These are phyloP conservation scores for Chirona hameri DNA, from an alignment of 2,888 invertebrate genomes.

Conservation along the genomic window DNA sequence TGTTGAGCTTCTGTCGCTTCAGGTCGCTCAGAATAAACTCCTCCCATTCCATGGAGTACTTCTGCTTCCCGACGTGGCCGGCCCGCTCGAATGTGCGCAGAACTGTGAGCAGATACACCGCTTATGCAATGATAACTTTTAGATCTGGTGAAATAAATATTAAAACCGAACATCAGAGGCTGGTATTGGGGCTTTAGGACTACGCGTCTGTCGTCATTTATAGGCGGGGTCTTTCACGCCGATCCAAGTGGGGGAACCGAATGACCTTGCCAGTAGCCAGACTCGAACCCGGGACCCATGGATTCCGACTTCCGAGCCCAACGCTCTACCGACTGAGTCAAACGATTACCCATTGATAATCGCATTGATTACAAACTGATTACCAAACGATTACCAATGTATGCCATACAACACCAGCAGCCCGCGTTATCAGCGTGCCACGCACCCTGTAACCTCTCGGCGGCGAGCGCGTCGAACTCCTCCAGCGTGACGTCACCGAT, in stretches of 20 bases:
- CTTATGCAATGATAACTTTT: background rate
- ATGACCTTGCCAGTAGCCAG: too few species aligned
- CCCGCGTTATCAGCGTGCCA: background rate
- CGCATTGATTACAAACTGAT: too few species aligned
- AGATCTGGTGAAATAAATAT: background rate
- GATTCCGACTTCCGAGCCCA: too few species aligned
- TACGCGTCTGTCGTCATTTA: too few species aligned
- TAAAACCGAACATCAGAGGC: background rate
- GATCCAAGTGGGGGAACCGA: too few species aligned
- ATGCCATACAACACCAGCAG: too few species aligned
- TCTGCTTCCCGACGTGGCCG: slow-evolving; percentile 49
- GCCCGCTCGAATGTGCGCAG: slow-evolving; percentile 73
- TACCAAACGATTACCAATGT: too few species aligned
- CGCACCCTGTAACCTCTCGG: slow-evolving; percentile 67
- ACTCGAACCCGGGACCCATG: too few species aligned
- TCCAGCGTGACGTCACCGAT: slow-evolving; percentile 65
- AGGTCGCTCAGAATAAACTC: slow-evolving; percentile 60
- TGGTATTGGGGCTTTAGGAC: too few species aligned
- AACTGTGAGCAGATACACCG: slow-evolving; percentile 50
- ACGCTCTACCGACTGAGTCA: too few species aligned
- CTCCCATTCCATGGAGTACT: slow-evolving; percentile 42
- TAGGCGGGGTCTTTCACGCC: too few species aligned
- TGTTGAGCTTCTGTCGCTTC: slow-evolving; percentile 54
- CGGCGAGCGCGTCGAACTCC: slow-evolving; percentile 82
- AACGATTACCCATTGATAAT: too few species aligned